These are phyloP conservation scores for Mormyrus lacerda DNA, from an alignment of 2,113 vertebrate species.

Conservation along the genomic window DNA sequence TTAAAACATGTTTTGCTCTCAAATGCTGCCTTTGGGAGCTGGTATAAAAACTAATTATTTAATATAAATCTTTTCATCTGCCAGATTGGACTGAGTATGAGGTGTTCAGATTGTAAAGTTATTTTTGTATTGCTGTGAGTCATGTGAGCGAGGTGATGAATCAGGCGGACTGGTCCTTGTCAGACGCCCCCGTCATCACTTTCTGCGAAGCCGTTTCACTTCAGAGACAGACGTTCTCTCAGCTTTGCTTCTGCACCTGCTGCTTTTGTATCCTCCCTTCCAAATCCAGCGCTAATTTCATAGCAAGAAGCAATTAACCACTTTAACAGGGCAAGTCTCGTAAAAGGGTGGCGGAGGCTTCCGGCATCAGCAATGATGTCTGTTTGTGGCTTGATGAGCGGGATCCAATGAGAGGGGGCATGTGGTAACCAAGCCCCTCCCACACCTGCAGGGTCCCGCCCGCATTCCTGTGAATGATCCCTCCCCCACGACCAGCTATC, in stretches of 20 bases:
- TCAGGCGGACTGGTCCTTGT: neutral
- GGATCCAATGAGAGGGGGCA: neutral
- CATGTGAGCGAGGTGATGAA: neutral
- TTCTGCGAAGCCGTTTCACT: neutral
- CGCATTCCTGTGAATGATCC: conserved; percentile 73
- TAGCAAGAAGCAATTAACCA: neutral
- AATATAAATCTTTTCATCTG: neutral
- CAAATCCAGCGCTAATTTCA: neutral
- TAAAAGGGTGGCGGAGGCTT: neutral
- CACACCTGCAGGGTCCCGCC: conserved; percentile 61
- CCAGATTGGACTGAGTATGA: neutral
- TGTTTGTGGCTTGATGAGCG: neutral
- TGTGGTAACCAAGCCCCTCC: neutral
- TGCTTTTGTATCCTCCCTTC: neutral
- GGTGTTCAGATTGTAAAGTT: neutral
- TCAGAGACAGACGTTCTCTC: neutral
- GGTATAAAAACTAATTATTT: neutral
- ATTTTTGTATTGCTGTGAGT: neutral
- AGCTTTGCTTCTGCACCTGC: neutral
- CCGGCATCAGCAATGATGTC: neutral
- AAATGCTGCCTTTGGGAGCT: neutral
- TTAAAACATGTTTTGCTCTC: neutral
- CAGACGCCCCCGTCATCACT: neutral
- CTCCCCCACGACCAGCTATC: conserved; percentile 70
- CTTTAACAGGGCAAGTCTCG: neutral